A percentile compares a stretch with the other conserved stretches of the same genome.
phyloP scores from a whole-genome alignment of 2,797 vertebrate species.

The Potorous gilbertii region DNA sequence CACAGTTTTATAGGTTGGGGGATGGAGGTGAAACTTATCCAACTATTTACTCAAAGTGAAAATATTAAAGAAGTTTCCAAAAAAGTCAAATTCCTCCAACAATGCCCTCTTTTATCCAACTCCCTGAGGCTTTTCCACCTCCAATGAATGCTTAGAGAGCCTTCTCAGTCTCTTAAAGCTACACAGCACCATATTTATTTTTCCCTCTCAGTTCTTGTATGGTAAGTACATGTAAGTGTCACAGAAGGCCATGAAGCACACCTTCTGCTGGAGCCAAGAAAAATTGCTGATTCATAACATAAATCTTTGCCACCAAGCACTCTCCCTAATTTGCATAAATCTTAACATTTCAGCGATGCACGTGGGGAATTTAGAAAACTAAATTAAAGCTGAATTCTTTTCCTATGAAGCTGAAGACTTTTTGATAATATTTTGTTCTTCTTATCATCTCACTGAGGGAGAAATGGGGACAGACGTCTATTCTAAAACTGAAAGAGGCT shows the following conservation, averaged over 20 bases:
- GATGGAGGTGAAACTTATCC: neutral
- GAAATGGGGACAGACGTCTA: neutral
- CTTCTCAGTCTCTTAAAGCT: neutral
- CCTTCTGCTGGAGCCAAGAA: neutral
- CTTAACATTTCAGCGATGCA: neutral
- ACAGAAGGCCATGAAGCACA: neutral
- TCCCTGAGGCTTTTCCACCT: neutral
- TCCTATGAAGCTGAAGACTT: neutral
- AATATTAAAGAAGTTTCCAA: slow-evolving; percentile 20
- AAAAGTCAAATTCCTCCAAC: slow-evolving; percentile 27
- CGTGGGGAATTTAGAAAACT: neutral
- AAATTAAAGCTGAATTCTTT: neutral
- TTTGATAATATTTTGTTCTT: neutral
- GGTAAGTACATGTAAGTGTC: neutral
- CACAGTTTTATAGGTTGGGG: neutral
- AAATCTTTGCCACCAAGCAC: neutral
- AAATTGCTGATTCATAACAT: neutral
- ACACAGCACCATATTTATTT: neutral
- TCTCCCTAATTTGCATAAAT: neutral
- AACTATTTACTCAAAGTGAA: slow-evolving; percentile 28
- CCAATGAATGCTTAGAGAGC: neutral
- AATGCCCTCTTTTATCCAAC: neutral
- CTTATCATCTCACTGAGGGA: neutral
- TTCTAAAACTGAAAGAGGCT: neutral
- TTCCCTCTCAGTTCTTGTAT: neutral